phyloP scores from a whole-genome alignment of 2,113 vertebrate species.

The Mionectes macconnelli region DNA sequence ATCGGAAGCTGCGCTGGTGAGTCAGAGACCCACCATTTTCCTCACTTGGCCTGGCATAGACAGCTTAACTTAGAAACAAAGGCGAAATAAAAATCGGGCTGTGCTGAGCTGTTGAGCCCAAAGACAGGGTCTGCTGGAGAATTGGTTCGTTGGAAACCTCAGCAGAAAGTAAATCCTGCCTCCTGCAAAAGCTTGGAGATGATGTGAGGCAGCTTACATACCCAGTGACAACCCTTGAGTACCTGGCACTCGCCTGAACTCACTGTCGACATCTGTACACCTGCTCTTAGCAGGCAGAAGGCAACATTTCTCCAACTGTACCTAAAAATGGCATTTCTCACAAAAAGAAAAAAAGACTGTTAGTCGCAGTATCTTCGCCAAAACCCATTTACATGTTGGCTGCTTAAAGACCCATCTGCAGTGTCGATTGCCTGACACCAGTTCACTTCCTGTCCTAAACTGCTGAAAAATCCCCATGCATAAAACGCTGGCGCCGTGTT shows the following conservation, averaged over 20 bases:
- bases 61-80: neutral
- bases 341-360: neutral
- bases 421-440: neutral
- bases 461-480: neutral
- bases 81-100: neutral
- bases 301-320: slow-evolving; percentile 19
- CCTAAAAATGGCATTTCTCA: slow-evolving; percentile 51
- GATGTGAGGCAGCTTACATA: slow-evolving; percentile 3
- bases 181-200: neutral
- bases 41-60: neutral
- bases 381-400: slow-evolving; percentile 56
- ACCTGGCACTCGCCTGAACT: slow-evolving; percentile 26
- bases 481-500: rapidly evolving
- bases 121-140: neutral
- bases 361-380: slow-evolving; percentile 11
- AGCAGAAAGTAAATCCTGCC: neutral
- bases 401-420: slow-evolving; percentile 55
- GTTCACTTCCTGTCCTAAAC: slow-evolving; percentile 51
- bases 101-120: neutral
- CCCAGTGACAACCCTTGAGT: neutral
- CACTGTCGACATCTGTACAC: slow-evolving; percentile 39
- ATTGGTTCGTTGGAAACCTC: neutral
- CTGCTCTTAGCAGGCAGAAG: slow-evolving; percentile 50
- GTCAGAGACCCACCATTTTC: neutral
- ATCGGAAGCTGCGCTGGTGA: neutral